Evolutionary conservation across 1,140 invertebrate species (phyloP).

Genomic region (Grapholita molesta): DNA sequence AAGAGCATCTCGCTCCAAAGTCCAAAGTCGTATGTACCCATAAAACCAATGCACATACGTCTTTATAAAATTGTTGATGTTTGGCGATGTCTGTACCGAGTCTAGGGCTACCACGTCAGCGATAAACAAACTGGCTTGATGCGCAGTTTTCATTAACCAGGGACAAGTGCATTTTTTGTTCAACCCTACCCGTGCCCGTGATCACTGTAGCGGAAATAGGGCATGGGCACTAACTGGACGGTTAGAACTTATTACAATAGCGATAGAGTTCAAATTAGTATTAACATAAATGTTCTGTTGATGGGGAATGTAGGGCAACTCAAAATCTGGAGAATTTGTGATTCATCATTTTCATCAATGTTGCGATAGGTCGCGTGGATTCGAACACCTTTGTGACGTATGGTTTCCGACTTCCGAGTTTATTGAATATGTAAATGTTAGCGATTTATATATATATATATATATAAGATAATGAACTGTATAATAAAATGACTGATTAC

Average conservation of each 20-base stretch:
- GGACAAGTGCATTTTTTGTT: neutral
- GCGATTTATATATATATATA: neutral
- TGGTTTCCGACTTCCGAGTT: neutral
- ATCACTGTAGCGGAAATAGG: slow-evolving; percentile 3
- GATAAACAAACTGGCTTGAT: neutral
- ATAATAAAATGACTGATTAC: neutral
- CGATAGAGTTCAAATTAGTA: neutral
- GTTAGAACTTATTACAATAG: neutral
- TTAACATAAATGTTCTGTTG: neutral
- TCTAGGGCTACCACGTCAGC: slow-evolving; percentile 13
- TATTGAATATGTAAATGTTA: neutral
- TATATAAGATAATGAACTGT: neutral
- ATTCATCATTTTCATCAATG: neutral
- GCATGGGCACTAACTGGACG: neutral
- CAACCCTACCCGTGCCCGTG: neutral
- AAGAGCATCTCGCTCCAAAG: neutral
- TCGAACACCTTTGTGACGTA: neutral
- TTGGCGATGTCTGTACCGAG: neutral
- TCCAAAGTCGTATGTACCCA: neutral
- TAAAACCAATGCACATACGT: neutral
- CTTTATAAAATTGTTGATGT: neutral
- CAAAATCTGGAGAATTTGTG: neutral
- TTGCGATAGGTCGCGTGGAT: neutral
- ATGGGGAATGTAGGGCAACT: neutral
- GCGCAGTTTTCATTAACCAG: neutral